Base-by-base conservation (phyloP, 2,797 vertebrate species). In the Halcyon leucocephala region DNA sequence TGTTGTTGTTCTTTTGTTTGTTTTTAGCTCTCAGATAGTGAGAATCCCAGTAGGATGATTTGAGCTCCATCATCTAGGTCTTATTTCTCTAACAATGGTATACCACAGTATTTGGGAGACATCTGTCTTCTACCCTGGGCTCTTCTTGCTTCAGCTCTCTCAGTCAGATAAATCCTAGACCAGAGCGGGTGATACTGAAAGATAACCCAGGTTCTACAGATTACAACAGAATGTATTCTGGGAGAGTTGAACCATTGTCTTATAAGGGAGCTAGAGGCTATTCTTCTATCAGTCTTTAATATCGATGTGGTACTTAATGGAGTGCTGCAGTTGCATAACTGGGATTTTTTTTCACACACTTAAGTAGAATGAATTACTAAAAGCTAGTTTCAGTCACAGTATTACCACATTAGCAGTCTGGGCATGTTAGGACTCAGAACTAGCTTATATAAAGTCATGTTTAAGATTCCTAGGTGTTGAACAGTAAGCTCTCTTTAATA, bases 321-420 rank as follows among this genome's bases (percentile, higher is more conserved):
- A 86, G 58, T 48, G 41, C 69, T 76, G 54, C 65, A 51, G 49
- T 94, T 97, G 82, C 46, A 14, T 79, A 93, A 96, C 41, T 76
- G 54, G 42, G 65, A 94, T 96, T 95, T 87, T 3, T 3, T 3
- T 80, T 94, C 9, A 0, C 42, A 44, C 31, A 6, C 51, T 55
- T 82, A 65, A 87, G 62, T 48, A 61, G 80, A 92, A 29, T 54
- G 44, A 80, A 66, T 82, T 82, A 67, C 88, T 67, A 73, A 86
- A 74, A 89, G 51, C 33, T 42, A 10, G 51, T 86, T 91, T 88
- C 70, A 91, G 69, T 49, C 16, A 49, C 17, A 17, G 48, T 52
- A 35, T 90, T 86, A n/a, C 57, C 64, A 72, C 35, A 19, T 77
- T 67, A 88, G 64, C 52, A 86, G 21, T 29, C 46, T 76, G 35